Conservation (phyloP, 2,113 vertebrate genomes). For the Piprites chloris region DNA sequence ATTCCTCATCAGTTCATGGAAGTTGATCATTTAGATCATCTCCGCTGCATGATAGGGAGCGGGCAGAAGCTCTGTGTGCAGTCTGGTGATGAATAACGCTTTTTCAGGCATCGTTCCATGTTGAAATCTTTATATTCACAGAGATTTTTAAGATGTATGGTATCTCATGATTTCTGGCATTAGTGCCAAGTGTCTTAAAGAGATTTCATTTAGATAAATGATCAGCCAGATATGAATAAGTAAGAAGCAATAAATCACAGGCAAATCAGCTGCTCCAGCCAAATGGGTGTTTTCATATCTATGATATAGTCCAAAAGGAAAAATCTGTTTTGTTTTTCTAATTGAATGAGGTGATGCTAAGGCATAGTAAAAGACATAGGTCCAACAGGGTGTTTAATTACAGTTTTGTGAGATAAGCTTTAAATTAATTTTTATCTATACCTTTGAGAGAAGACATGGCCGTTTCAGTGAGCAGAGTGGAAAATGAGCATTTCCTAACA, state of each 20-base stretch:
- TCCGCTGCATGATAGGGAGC: background rate
- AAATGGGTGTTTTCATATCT: background rate
- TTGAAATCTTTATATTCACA: background rate
- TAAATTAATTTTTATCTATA: background rate
- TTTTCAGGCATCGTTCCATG: rapidly evolving
- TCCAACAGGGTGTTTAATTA: background rate
- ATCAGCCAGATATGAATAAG: background rate
- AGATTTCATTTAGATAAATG: constrained; percentile 11
- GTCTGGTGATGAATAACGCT: background rate
- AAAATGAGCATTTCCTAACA: background rate
- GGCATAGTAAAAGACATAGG: background rate
- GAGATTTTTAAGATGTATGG: background rate
- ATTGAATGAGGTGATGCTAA: background rate
- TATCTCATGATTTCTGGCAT: background rate
- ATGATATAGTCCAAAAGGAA: background rate
- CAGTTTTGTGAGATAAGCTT: background rate
- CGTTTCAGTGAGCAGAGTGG: background rate
- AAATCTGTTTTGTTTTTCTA: background rate
- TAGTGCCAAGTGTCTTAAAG: background rate
- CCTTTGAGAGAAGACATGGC: background rate
- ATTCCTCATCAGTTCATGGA: background rate
- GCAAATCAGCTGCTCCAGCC: background rate
- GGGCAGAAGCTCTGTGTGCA: background rate
- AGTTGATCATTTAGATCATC: background rate
- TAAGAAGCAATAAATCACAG: background rate